Evolutionary conservation across 2,797 vertebrate species (phyloP), one percentile per base, ranked within the genome.

Genomic region (Smutsia gigantea): DNA sequence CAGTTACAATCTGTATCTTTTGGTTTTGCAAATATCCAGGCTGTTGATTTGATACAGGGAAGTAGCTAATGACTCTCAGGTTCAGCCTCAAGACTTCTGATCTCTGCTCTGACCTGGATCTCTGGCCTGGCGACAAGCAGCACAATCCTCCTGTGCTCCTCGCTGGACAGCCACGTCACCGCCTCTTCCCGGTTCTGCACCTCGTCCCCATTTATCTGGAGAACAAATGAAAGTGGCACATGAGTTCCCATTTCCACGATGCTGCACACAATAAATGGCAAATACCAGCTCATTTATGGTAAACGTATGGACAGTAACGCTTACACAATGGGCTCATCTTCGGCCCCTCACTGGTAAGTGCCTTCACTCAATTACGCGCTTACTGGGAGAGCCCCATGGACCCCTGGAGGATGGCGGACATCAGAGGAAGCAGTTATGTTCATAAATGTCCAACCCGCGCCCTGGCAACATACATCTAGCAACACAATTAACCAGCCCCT

Each of bases 151-250:
- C 98, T 99, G 94, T 99, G 99, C 97, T 99, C 99, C 17, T 99
- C 99, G 0, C 98, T 99, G 93, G 99, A 99, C 93, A 99, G 99
- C 78, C 99, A 97, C 0, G 99, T 99, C 98, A 99, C 99, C 0
- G 99, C 99, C 92, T 99, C 99, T 97, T 99, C 99, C 95, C 99
- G 98, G 97, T 99, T 99, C 98, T 99, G 99, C 95, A 99, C 98
- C 95, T 99, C 99, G 97, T 99, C 99, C 72, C 99, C 99, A 98
- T 99, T 99, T 99, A 99, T 99, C 99, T 99, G 98, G 98, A 95
- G 98, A 96, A 98, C 92, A 98, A 99, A 99, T 98, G 98, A 97
- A 98, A 98, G 95, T 46, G 97, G 97, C 97, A 97, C 98, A 98
- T 99, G 98, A 99, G 98, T 98, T 99, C 98, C 98, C 97, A 98